These are phyloP conservation scores for Bilobella aurantiaca DNA, from an alignment of 1,140 invertebrate genomes.

Conservation along the genomic window DNA sequence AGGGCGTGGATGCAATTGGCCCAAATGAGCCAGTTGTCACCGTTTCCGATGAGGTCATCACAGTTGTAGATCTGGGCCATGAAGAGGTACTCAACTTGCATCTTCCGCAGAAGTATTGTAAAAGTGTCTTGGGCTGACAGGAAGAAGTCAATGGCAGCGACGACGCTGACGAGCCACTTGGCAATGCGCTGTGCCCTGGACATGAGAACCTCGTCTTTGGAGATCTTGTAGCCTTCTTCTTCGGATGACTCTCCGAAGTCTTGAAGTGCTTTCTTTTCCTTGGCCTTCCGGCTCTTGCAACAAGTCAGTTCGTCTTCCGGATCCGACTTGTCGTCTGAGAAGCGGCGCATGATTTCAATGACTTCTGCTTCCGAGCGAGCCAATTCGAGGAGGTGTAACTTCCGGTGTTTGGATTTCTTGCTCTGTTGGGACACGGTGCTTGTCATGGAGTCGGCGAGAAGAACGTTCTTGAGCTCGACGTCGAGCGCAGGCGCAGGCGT, in stretches of 20 bases:
- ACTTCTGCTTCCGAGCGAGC: not conserved
- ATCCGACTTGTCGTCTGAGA: too few species aligned
- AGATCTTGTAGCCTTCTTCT: not conserved
- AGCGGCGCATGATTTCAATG: too few species aligned
- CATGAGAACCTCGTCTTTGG: not conserved
- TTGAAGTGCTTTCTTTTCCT: not conserved
- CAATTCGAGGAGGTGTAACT: not conserved
- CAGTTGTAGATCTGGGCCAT: not conserved
- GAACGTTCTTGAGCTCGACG: not conserved
- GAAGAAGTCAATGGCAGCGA: not conserved
- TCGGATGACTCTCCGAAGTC: not conserved
- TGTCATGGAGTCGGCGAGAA: not conserved
- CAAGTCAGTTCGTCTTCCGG: not conserved
- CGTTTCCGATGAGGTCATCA: not conserved
- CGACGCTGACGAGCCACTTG: not conserved
- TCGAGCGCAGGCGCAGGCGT: not conserved
- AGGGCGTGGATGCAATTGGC: not conserved
- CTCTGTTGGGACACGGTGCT: not conserved
- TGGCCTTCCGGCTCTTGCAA: not conserved
- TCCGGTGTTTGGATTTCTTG: not conserved
- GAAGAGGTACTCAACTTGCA: not conserved
- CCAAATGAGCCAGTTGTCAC: not conserved
- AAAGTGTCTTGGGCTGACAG: not conserved
- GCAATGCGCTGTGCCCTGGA: not conserved
- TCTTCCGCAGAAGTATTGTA: not conserved